Evolutionary conservation across 2,888 invertebrate species (phyloP).

Genomic region (Chymomyza caudatula): DNA sequence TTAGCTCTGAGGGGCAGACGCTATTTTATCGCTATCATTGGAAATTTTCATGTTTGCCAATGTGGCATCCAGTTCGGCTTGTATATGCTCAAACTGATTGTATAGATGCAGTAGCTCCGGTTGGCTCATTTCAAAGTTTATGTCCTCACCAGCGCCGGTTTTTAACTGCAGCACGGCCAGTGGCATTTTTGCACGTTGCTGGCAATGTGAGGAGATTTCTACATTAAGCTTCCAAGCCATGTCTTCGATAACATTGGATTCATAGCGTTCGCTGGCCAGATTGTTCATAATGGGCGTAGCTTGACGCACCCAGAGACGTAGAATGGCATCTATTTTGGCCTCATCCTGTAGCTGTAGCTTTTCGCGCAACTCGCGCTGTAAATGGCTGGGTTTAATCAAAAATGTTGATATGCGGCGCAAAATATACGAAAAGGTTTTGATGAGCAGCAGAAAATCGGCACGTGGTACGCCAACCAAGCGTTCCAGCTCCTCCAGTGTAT

Average conservation of each 20-base stretch:
- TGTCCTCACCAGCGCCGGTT: slow-evolving; percentile 76
- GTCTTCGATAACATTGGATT: slow-evolving; percentile 79
- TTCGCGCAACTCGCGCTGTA: slow-evolving; percentile 79
- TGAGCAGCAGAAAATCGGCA: slow-evolving; percentile 74
- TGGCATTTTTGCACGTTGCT: slow-evolving; percentile 78
- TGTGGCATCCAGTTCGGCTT: slow-evolving; percentile 77
- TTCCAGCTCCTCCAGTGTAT: slow-evolving; percentile 76
- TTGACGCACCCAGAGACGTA: slow-evolving; percentile 80
- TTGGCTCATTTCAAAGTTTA: slow-evolving; percentile 80
- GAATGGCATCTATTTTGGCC: slow-evolving; percentile 80
- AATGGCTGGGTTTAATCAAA: slow-evolving; percentile 80
- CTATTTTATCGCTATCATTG: not conserved
- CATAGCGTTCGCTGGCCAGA: slow-evolving; percentile 76
- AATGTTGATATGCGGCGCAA: slow-evolving; percentile 79
- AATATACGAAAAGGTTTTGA: slow-evolving; percentile 78
- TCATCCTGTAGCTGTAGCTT: slow-evolving; percentile 79
- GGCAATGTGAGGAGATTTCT: slow-evolving; percentile 79
- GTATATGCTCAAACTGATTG: slow-evolving; percentile 80
- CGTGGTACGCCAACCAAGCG: slow-evolving; percentile 75
- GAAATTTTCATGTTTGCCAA: slow-evolving; percentile 47
- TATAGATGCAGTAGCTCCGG: slow-evolving; percentile 79
- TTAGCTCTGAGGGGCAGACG: too few species aligned
- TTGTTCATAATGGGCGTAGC: slow-evolving; percentile 80
- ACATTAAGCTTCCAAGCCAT: slow-evolving; percentile 81
- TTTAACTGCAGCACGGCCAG: slow-evolving; percentile 79